These are phyloP conservation scores for Clivina fossor DNA, from an alignment of 2,888 invertebrate species.

Conservation along the genomic window DNA sequence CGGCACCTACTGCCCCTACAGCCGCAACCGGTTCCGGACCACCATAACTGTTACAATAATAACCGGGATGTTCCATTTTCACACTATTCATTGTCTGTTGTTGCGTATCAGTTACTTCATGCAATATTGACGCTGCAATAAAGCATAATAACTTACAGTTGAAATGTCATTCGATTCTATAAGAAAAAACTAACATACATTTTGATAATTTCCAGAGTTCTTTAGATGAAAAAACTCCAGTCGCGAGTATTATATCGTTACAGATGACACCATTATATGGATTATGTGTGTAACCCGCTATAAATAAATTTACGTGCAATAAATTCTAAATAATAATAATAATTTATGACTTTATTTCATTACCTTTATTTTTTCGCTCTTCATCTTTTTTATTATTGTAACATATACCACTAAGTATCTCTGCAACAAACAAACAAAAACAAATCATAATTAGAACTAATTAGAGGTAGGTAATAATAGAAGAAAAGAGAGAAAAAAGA, in stretches of 20 bases:
- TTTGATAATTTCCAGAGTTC: constrained; percentile 98
- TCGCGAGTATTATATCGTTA: constrained; percentile 99
- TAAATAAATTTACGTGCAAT: constrained; percentile 43
- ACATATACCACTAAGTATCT: constrained; percentile 74
- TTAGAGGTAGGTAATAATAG: no score
- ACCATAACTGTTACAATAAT: constrained; percentile 81
- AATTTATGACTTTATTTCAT: constrained; percentile 9
- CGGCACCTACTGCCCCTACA: constrained; percentile 55
- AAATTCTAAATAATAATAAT: constrained; percentile 20
- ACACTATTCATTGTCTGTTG: constrained; percentile 68
- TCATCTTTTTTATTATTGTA: constrained; percentile 75
- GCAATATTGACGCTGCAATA: constrained; percentile 88
- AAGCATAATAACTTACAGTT: constrained; percentile 56
- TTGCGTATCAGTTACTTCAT: constrained; percentile 78
- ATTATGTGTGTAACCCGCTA: constrained; percentile 84
- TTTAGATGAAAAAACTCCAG: constrained; percentile 99
- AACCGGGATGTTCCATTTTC: constrained; percentile 79
- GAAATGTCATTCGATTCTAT: no score
- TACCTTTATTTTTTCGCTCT: constrained; percentile 76
- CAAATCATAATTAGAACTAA: constrained; percentile 6
- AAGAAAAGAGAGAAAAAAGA: neutral
- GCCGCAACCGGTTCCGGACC: constrained; percentile 64
- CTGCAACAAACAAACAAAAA: constrained; percentile 56
- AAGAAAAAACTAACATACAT: no score
- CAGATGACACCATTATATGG: constrained; percentile 98